These are phyloP conservation scores for Drosophila dives DNA, from an alignment of 2,888 invertebrate species.

Conservation along the genomic window DNA sequence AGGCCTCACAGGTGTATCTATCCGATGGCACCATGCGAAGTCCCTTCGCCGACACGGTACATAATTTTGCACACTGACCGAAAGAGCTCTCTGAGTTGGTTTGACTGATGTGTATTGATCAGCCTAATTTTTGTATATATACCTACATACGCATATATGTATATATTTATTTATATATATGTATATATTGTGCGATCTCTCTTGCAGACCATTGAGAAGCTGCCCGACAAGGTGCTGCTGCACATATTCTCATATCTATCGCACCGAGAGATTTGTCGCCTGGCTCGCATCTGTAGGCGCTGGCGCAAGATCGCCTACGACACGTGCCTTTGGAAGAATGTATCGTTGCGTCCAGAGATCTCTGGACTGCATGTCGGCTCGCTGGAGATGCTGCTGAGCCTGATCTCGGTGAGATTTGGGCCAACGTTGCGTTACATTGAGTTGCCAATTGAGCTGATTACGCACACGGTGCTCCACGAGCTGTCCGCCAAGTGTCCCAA, in stretches of 20 bases:
- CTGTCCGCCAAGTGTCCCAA: slow-evolving; percentile 98
- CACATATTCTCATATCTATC: slow-evolving; percentile 97
- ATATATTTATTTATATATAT: slow-evolving; percentile 5
- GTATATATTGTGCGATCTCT: slow-evolving; percentile 38
- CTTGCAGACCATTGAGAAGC: slow-evolving; percentile 95
- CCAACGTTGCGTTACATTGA: slow-evolving; percentile 96
- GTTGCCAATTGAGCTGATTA: slow-evolving; percentile 97
- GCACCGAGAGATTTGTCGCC: slow-evolving; percentile 96
- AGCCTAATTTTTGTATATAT: slow-evolving; percentile 12
- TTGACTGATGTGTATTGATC: slow-evolving; percentile 8
- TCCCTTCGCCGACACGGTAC: slow-evolving; percentile 94
- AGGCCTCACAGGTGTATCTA: slow-evolving; percentile 94
- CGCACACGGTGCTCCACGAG: slow-evolving; percentile 98
- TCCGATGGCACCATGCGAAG: slow-evolving; percentile 92
- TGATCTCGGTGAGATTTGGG: slow-evolving; percentile 95
- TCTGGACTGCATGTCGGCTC: slow-evolving; percentile 92
- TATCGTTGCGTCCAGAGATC: slow-evolving; percentile 97
- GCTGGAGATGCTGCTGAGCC: slow-evolving; percentile 93
- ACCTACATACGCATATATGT: not conserved
- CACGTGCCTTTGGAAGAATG: slow-evolving; percentile 96
- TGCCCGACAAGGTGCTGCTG: slow-evolving; percentile 98
- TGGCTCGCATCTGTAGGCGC: slow-evolving; percentile 97
- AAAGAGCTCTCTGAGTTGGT: not conserved
- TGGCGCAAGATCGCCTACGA: slow-evolving; percentile 99
- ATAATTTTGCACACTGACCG: slow-evolving; percentile 42